Base-by-base conservation (phyloP, 2,888 invertebrate genomes). In the Temnothorax ravouxi region DNA sequence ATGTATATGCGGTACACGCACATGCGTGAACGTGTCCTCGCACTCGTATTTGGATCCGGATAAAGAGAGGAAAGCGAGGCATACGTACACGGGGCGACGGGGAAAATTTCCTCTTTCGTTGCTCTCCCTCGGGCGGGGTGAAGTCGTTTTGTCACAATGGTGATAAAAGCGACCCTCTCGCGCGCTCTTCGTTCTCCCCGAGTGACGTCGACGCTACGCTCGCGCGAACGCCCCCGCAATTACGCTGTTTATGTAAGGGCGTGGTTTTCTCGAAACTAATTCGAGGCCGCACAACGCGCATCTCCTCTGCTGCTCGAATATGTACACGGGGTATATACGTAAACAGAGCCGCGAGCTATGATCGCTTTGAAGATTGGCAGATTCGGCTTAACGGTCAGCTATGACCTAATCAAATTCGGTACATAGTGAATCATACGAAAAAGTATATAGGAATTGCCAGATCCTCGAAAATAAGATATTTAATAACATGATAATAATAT, bases 171-270 rank as follows among this genome's bases (percentile, higher is more conserved):
- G 84, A 84, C 83, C 77, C 74, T 81, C 74, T 44, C 52, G 3
- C 52, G 3, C 11, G 18, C 13, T 41, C 54, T n/a, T n/a, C 61
- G 47, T 21, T 66, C n/a, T 18, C 18, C 38, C 56, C 47, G 34
- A 21, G 50, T 62, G 80, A 83, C 41, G 29, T 52, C 41, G 77
- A 66, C 62, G 75, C 83, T 72, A 64, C 29, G 86, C 84, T 86
- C 86, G 92, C 88, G 71, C 91, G 88, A 91, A 94, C 94, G 92
- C 94, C 94, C 93, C 92, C 93, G 93, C 94, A 94, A 94, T 94
- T 94, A 94, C 91, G 91, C 93, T 92, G 94, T 93, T 94, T 94
- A 93, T 93, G 93, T 94, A 93, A 94, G 93, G 94, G 94, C 93
- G 94, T 94, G 94, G 94, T 90, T 91, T 89, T 88, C 85, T 86